phyloP scores from a whole-genome alignment of 2,888 invertebrate species.

The Leptothorax acervorum region DNA sequence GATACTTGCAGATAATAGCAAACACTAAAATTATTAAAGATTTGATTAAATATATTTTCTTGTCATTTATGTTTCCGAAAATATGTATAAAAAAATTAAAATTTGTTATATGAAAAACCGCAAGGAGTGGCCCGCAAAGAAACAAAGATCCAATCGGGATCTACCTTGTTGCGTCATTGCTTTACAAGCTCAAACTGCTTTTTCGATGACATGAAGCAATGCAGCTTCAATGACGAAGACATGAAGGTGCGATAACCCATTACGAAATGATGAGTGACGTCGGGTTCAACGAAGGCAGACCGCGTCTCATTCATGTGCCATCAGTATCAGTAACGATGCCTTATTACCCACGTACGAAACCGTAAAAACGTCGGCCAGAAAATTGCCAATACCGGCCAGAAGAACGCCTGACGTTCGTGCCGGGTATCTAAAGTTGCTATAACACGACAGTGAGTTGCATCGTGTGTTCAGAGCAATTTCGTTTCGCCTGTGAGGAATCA shows the following conservation, averaged over 20 bases:
- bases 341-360: slow-evolving; percentile 35
- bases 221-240: not conserved
- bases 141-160: not conserved
- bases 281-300: slow-evolving; percentile 12
- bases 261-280: slow-evolving; percentile 42
- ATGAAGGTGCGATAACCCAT: slow-evolving; percentile 31
- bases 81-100: not conserved
- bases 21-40: not conserved
- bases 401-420: slow-evolving; percentile 43
- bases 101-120: not conserved
- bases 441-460: slow-evolving; percentile 32
- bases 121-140: not conserved
- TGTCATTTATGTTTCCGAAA: not conserved
- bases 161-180: not conserved
- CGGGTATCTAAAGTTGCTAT: slow-evolving; percentile 37
- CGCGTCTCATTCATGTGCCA: slow-evolving; percentile 29
- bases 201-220: slow-evolving; percentile 7
- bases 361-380: slow-evolving; percentile 40
- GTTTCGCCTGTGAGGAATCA: slow-evolving; percentile 29
- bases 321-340: slow-evolving; percentile 46
- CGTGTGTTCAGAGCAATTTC: slow-evolving; percentile 50
- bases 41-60: not conserved
- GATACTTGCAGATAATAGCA: not conserved
- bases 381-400: slow-evolving; percentile 46
- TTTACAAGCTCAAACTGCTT: not conserved